A percentile compares a stretch with the other conserved stretches of the same genome.
Evolutionary conservation across 1,140 invertebrate species (phyloP).

Genomic region (Drosophila takahashii): DNA sequence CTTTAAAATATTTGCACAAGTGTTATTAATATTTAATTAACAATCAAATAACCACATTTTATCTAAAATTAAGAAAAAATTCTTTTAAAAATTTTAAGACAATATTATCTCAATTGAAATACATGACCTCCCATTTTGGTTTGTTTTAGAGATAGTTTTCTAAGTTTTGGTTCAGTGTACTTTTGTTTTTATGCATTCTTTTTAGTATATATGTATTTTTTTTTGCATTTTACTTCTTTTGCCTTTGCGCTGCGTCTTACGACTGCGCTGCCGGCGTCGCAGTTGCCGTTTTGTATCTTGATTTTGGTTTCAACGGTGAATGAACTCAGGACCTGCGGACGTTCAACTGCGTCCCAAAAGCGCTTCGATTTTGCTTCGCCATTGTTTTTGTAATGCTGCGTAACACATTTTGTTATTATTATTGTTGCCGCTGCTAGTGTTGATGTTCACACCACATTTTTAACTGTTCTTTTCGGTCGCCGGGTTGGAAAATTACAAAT

Average conservation of each 20-base stretch:
- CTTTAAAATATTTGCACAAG: too few species aligned
- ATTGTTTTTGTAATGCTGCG: constrained; percentile 53
- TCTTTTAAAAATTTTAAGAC: too few species aligned
- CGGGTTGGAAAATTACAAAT: constrained; percentile 37
- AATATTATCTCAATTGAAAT: too few species aligned
- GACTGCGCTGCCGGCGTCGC: constrained; percentile 44
- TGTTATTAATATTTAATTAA: too few species aligned
- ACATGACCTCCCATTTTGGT: too few species aligned
- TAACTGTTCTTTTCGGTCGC: constrained; percentile 34
- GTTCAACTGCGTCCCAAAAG: constrained; percentile 78
- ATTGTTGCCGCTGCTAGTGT: constrained; percentile 11
- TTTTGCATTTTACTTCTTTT: constrained; percentile 48
- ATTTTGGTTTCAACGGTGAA: constrained; percentile 83
- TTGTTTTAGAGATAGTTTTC: background rate
- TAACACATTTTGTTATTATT: constrained; percentile 60
- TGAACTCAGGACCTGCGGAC: constrained; percentile 81
- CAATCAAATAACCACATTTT: too few species aligned
- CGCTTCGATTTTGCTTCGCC: constrained; percentile 47
- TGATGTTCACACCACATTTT: constrained; percentile 28
- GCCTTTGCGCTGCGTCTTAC: constrained; percentile 50
- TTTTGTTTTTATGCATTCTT: constrained; percentile 38
- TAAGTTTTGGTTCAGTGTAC: background rate
- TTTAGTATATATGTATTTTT: constrained; percentile 22
- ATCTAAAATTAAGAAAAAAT: too few species aligned
- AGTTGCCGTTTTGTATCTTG: constrained; percentile 72